phyloP scores from a whole-genome alignment of 1,140 invertebrate genomes.

The Bombus sibiricus region DNA sequence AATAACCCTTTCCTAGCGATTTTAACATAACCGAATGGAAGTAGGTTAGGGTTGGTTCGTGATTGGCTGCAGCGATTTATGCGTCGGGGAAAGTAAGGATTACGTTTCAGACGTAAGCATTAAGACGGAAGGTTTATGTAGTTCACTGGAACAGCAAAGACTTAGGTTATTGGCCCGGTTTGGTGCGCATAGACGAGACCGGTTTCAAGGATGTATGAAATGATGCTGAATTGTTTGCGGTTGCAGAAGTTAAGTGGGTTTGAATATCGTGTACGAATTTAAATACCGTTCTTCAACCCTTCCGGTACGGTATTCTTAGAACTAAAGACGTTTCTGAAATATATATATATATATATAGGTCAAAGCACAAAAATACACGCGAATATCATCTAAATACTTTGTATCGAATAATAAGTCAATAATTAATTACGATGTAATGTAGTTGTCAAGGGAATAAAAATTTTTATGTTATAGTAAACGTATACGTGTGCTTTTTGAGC shows the following conservation, averaged over 20 bases:
- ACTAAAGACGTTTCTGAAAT: no score
- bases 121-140: conserved; percentile 1
- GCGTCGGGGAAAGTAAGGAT: conserved; percentile 9
- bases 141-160: conserved; percentile 10
- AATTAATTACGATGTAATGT: no score
- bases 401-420: no score
- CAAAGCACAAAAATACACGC: no score
- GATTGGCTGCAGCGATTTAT: neutral
- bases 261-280: neutral
- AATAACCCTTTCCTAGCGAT: neutral
- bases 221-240: neutral
- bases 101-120: neutral
- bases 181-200: neutral
- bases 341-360: no score
- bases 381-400: no score
- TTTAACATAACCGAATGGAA: neutral
- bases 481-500: no score
- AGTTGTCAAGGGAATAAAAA: no score
- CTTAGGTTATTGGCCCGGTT: neutral
- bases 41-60: neutral
- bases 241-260: neutral
- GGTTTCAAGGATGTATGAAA: neutral
- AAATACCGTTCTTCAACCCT: neutral
- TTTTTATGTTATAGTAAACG: no score
- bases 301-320: neutral